Percentiles rank a stretch among this genome's conserved stretches.
These are phyloP conservation scores for Megatriorchis doriae DNA, from an alignment of 2,113 vertebrate species.

Conservation along the genomic window DNA sequence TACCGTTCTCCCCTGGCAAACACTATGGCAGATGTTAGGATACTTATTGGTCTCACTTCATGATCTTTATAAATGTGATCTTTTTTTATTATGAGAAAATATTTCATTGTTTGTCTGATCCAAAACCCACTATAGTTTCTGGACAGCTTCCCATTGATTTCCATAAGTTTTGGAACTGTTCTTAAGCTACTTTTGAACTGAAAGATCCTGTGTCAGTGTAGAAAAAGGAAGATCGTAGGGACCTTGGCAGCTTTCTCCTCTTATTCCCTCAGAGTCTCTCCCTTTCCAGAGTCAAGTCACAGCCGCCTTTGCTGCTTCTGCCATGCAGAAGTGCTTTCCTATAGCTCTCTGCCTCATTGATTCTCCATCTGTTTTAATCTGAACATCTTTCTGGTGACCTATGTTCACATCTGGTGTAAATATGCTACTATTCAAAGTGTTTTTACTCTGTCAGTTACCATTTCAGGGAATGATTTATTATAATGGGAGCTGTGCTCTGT, in stretches of 20 bases:
- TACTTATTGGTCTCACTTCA: background rate
- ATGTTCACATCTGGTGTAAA: constrained; percentile 41
- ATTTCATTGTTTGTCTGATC: background rate
- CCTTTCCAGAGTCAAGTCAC: background rate
- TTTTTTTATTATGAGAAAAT: background rate
- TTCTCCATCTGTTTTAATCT: constrained; percentile 50
- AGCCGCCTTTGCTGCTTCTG: background rate
- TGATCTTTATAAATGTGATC: background rate
- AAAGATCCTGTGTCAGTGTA: background rate
- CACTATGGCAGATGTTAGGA: background rate
- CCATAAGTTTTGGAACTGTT: background rate
- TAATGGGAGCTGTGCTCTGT: background rate
- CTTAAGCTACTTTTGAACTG: background rate
- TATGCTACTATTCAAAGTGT: constrained; percentile 11
- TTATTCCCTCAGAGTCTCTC: background rate
- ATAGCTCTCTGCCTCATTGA: constrained; percentile 36
- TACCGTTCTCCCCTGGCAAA: background rate
- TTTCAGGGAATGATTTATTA: constrained; percentile 16
- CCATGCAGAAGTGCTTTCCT: constrained; percentile 1
- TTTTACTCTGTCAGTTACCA: background rate
- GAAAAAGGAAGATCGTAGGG: background rate
- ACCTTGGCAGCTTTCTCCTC: background rate
- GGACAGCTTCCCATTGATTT: background rate
- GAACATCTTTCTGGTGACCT: constrained; percentile 48
- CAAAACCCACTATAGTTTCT: background rate